Evolutionary conservation across 2,888 invertebrate species (phyloP), one percentile per base, ranked within the genome.

Genomic region (Dinocampus coccinellae): DNA sequence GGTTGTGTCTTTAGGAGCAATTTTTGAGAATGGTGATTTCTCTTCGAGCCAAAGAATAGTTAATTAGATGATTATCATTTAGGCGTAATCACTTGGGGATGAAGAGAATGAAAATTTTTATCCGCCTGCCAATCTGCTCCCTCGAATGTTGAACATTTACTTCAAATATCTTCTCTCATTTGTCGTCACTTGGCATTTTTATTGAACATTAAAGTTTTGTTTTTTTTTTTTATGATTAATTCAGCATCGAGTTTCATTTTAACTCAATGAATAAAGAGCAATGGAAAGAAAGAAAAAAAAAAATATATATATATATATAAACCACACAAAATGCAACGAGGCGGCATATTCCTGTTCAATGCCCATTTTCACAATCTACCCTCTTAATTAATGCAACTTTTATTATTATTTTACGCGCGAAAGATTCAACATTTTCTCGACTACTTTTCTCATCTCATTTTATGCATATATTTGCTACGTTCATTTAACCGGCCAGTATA

Each of bases 321-420:
- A 69, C 60, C 39, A 62, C 64, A 60, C 53, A 16, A 22, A 75
- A 78, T 76, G 74, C 78, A 78, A 64, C 71, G 76, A 72, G 75
- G 74, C 78, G 76, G 73, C 76, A 79, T 76, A 78, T 78, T 81
- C 76, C 77, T 71, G 73, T 80, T 78, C 53, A 81, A 79, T 77
- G 79, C 77, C 80, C 77, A 79, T 79, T 75, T 77, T 66, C 77
- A 64, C 64, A 52, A 73, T 78, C 80, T 78, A 76, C 79, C 80
- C 84, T 80, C 81, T 84, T 84, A 84, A 84, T 84, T 84, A 84
- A 84, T 83, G 81, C 81, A 83, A 84, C 83, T 82, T 84, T 84
- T 84, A 84, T 84, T 83, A 84, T 83, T 82, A 81, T 83, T 83
- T 83, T 81, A 80, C 82, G 62, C 64, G 62, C 57, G 53, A 67